Conservation (phyloP, 1,140 invertebrate genomes). For the Calephelis virginiensis region DNA sequence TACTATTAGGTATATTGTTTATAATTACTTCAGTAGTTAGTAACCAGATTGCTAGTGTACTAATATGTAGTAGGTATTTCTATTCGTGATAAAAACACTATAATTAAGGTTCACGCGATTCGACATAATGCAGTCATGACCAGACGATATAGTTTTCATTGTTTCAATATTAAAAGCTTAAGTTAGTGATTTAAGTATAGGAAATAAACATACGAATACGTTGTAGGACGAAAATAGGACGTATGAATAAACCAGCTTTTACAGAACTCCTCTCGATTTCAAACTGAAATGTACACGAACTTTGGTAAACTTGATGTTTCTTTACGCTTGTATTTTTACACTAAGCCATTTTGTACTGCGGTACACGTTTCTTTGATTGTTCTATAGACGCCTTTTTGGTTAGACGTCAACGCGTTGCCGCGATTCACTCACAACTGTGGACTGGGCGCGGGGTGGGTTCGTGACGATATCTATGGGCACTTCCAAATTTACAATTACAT, state of each 20-base stretch:
- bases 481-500: constrained; percentile 35
- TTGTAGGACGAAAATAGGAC: constrained; percentile 51
- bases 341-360: constrained; percentile 48
- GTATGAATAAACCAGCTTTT: constrained; percentile 45
- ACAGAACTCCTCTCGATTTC: constrained; percentile 34
- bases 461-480: constrained; percentile 42
- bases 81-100: constrained; percentile 20
- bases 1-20: too few species aligned
- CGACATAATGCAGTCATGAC: constrained; percentile 67
- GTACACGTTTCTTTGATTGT: constrained; percentile 32
- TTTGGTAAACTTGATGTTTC: constrained; percentile 27
- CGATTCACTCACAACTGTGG: constrained; percentile 59
- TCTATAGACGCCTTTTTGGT: constrained; percentile 35
- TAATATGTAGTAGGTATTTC: background rate
- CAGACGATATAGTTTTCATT: constrained; percentile 31
- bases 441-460: constrained; percentile 55
- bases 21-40: background rate
- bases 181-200: constrained; percentile 4
- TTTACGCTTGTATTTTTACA: constrained; percentile 38
- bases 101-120: constrained; percentile 43
- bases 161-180: constrained; percentile 18
- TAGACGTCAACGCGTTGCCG: constrained; percentile 58
- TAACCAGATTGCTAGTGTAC: background rate
- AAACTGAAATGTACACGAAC: constrained; percentile 32
- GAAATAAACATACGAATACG: constrained; percentile 43